Conservation (phyloP, 2,797 vertebrate genomes). For the Nasua narica region DNA sequence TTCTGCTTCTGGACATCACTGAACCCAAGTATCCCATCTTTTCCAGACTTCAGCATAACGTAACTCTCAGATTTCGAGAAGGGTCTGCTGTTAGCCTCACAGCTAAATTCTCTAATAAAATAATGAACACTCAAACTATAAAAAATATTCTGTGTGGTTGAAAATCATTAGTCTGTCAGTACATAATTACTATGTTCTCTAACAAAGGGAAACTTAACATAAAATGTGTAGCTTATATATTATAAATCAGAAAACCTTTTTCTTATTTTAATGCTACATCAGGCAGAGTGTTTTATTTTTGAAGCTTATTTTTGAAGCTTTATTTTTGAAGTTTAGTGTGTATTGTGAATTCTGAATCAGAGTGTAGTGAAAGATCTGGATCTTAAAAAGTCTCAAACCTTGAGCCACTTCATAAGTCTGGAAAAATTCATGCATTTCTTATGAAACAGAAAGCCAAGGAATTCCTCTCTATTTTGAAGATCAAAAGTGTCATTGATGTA, state of each 20-base stretch:
- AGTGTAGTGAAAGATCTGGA: background rate
- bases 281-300: background rate
- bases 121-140: background rate
- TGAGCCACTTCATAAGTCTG: background rate
- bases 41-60: background rate
- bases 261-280: background rate
- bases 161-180: background rate
- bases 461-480: background rate
- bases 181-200: background rate
- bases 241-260: background rate
- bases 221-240: background rate
- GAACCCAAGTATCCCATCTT: background rate
- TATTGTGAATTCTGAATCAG: background rate
- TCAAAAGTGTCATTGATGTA: background rate
- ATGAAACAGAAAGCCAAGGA: background rate
- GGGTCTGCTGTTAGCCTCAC: background rate
- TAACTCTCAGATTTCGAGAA: background rate
- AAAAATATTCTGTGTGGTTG: background rate
- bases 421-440: background rate
- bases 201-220: background rate
- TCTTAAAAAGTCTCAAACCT: background rate
- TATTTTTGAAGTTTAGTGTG: background rate
- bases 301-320: background rate
- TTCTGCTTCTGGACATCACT: background rate
- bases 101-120: background rate